Conservation (phyloP, 2,888 invertebrate genomes). For the Drosophila quinaria region DNA sequence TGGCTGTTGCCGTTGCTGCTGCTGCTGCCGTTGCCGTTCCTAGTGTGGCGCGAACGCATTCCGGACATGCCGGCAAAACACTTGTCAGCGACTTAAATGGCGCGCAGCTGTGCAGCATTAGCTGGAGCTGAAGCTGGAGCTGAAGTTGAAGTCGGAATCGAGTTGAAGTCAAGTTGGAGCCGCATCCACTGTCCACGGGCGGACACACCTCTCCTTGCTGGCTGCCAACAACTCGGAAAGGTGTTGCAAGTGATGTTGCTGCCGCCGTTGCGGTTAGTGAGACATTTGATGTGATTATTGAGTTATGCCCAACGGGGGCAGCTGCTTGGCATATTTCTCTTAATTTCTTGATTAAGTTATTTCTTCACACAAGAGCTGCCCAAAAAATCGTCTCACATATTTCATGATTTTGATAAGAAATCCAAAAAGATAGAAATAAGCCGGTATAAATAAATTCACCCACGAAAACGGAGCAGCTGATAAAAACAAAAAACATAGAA, state of each 20-base stretch:
- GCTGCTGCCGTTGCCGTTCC: slow-evolving; percentile 25
- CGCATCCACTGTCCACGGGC: slow-evolving; percentile 24
- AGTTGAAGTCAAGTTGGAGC: slow-evolving; percentile 45
- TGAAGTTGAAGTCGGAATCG: no score
- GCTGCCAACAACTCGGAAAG: slow-evolving; percentile 37
- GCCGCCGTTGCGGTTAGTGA: slow-evolving; percentile 51
- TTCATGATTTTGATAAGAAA: slow-evolving; percentile 1
- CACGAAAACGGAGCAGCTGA: slow-evolving; percentile 46
- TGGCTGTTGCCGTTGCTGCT: slow-evolving; percentile 29
- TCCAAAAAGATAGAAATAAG: neutral
- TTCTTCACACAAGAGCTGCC: slow-evolving; percentile 33
- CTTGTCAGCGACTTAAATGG: slow-evolving; percentile 80
- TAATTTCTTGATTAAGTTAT: slow-evolving; percentile 78
- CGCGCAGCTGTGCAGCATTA: slow-evolving; percentile 77
- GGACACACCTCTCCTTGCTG: slow-evolving; percentile 68
- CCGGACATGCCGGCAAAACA: slow-evolving; percentile 77
- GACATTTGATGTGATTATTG: slow-evolving; percentile 81
- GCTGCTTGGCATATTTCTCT: slow-evolving; percentile 74
- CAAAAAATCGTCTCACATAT: slow-evolving; percentile 10
- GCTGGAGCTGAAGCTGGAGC: slow-evolving; percentile 29
- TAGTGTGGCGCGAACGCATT: slow-evolving; percentile 64
- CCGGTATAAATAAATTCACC: slow-evolving; percentile 23
- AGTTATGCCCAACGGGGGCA: slow-evolving; percentile 80
- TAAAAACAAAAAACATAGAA: slow-evolving; percentile 35
- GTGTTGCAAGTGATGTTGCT: slow-evolving; percentile 49